Conservation (phyloP, 2,113 vertebrate genomes). For the Caranx melampygus region DNA sequence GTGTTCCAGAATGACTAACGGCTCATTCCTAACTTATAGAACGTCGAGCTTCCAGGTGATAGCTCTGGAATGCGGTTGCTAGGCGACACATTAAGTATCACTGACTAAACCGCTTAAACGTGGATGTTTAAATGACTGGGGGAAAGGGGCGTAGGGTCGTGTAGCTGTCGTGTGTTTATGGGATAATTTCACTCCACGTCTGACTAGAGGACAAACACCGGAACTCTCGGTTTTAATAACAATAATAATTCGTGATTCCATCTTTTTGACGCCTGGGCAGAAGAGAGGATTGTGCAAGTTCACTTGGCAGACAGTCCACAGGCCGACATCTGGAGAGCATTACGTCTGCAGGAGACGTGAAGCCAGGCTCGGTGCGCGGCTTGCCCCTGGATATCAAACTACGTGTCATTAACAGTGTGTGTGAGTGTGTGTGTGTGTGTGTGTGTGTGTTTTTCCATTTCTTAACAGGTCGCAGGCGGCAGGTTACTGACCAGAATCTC, state of each 20-base stretch:
- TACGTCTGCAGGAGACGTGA: slow-evolving; percentile 80
- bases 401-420: slow-evolving; percentile 71
- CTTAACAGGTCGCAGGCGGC: slow-evolving; percentile 40
- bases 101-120: background rate
- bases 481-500: slow-evolving; percentile 10
- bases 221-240: slow-evolving; percentile 54
- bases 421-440: slow-evolving; percentile 5
- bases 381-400: slow-evolving; percentile 76
- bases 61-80: slow-evolving; percentile 32
- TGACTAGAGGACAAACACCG: slow-evolving; percentile 27
- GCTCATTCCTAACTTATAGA: background rate
- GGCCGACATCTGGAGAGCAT: slow-evolving; percentile 85
- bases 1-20: background rate
- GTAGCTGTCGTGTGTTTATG: slow-evolving; percentile 4
- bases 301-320: slow-evolving; percentile 80
- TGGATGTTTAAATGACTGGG: background rate
- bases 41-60: background rate
- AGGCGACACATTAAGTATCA: slow-evolving; percentile 33
- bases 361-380: slow-evolving; percentile 71
- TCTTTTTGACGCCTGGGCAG: slow-evolving; percentile 78
- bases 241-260: slow-evolving; percentile 71
- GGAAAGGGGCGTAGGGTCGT: background rate
- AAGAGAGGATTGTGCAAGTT: slow-evolving; percentile 84
- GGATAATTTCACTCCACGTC: slow-evolving; percentile 40
- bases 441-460: slow-evolving; percentile 13